These are phyloP conservation scores for Tupaia tana DNA, from an alignment of 2,113 vertebrate species.

Conservation along the genomic window DNA sequence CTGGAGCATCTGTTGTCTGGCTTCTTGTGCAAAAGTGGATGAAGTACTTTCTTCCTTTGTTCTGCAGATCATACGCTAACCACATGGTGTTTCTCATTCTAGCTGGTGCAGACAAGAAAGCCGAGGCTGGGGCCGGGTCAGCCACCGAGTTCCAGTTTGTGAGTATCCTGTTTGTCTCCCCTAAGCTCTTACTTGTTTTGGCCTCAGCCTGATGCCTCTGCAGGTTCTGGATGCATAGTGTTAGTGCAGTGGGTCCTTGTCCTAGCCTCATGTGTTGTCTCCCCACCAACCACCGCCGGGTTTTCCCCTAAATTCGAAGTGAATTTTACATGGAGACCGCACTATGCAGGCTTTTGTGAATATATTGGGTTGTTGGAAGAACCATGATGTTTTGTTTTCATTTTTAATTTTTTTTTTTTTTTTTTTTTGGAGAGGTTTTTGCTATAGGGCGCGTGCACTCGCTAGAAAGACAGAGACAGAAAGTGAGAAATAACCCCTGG, in stretches of 20 bases:
- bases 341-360: background rate
- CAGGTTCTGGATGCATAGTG: background rate
- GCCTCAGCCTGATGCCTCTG: background rate
- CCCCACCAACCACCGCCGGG: too few species aligned
- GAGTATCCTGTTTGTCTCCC: constrained; percentile 84
- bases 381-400: too few species aligned
- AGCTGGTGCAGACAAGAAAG: constrained; percentile 99
- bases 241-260: too few species aligned
- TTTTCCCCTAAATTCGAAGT: background rate
- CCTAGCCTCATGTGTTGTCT: too few species aligned
- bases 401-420: too few species aligned
- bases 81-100: constrained; percentile 55
- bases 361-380: background rate
- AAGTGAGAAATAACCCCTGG: too few species aligned
- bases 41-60: background rate
- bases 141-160: constrained; percentile 99
- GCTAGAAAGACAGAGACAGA: too few species aligned
- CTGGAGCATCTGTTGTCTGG: background rate
- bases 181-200: background rate
- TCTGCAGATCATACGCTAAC: background rate
- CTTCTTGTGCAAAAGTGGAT: background rate
- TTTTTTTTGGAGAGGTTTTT: too few species aligned
- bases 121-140: constrained; percentile 97
- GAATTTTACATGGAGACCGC: background rate
- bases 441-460: too few species aligned